phyloP scores from a whole-genome alignment of 2,888 invertebrate genomes.

The Xanthorhoe designata region DNA sequence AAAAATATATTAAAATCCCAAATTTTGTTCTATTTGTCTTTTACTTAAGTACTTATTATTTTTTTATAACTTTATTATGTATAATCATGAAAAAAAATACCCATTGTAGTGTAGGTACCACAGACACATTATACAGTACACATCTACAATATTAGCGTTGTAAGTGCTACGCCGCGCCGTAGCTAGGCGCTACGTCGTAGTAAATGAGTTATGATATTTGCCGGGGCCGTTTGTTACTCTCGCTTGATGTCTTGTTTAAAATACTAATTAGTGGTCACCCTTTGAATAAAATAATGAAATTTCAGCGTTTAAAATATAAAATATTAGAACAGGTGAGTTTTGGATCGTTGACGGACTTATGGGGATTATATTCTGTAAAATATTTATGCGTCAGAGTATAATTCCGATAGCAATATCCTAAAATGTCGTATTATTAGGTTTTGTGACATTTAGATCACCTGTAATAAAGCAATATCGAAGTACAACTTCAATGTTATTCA shows the following conservation, averaged over 20 bases:
- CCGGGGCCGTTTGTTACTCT: slow-evolving; percentile 23
- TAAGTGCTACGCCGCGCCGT: slow-evolving; percentile 19
- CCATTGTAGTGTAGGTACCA: too few species aligned
- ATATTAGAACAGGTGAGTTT: not conserved
- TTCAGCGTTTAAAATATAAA: not conserved
- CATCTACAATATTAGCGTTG: slow-evolving; percentile 13
- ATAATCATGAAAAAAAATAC: too few species aligned
- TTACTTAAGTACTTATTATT: too few species aligned
- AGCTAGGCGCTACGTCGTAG: slow-evolving; percentile 31
- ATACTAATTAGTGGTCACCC: slow-evolving; percentile 27
- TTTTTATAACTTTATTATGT: too few species aligned
- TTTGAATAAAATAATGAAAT: slow-evolving; percentile 4
- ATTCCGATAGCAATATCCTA: too few species aligned
- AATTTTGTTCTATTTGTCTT: too few species aligned
- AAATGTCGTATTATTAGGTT: too few species aligned
- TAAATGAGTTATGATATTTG: slow-evolving; percentile 35
- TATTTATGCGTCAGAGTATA: too few species aligned
- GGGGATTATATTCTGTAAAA: not conserved
- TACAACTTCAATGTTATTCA: too few species aligned
- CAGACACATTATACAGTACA: not conserved
- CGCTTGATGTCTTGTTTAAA: slow-evolving; percentile 28
- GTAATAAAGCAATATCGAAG: too few species aligned
- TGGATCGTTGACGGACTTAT: not conserved
- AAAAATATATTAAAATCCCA: too few species aligned
- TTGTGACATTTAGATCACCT: too few species aligned